Evolutionary conservation across 2,888 invertebrate genomes (phyloP).

Genomic region (Ethmia dodecea): DNA sequence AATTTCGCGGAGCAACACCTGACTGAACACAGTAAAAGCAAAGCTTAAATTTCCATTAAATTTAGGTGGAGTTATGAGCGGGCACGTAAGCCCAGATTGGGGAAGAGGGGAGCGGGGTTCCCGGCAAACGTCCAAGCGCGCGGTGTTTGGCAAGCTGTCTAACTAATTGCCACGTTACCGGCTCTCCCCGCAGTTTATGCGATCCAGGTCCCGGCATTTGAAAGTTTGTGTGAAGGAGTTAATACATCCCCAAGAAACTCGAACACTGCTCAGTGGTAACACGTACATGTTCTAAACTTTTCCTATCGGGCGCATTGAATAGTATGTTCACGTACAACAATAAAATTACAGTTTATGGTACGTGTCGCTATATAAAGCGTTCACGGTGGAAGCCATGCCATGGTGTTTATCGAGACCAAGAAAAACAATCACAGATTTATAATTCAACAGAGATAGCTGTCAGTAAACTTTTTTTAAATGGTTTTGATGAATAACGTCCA

Average conservation of each 20-base stretch:
- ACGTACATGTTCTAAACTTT: conserved; percentile 25
- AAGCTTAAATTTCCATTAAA: conserved; percentile 26
- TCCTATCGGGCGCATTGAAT: conserved; percentile 19
- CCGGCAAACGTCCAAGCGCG: conserved; percentile 38
- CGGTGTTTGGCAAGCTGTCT: conserved; percentile 57
- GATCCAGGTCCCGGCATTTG: background rate
- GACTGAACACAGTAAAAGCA: conserved; percentile 7
- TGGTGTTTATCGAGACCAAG: too few relatives aligned
- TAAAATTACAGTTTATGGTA: conserved; percentile 17
- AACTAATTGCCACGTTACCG: conserved; percentile 54
- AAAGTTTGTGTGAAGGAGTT: background rate
- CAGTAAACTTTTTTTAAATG: too few relatives aligned
- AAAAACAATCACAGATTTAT: too few relatives aligned
- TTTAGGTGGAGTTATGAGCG: conserved; percentile 34
- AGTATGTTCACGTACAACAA: conserved; percentile 20
- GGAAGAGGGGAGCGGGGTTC: conserved; percentile 32
- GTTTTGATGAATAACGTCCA: too few relatives aligned
- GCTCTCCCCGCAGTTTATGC: conserved; percentile 2
- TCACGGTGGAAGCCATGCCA: conserved; percentile 2
- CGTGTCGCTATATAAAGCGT: conserved; percentile 7
- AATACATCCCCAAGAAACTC: conserved; percentile 8
- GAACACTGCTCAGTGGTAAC: too few relatives aligned
- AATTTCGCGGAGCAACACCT: conserved; percentile 3
- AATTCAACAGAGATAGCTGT: too few relatives aligned
- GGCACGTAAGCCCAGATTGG: conserved; percentile 30